Percentiles rank a stretch among this genome's conserved stretches.
phyloP scores from a whole-genome alignment of 1,140 invertebrate genomes.

The Bicyclus anynana region DNA sequence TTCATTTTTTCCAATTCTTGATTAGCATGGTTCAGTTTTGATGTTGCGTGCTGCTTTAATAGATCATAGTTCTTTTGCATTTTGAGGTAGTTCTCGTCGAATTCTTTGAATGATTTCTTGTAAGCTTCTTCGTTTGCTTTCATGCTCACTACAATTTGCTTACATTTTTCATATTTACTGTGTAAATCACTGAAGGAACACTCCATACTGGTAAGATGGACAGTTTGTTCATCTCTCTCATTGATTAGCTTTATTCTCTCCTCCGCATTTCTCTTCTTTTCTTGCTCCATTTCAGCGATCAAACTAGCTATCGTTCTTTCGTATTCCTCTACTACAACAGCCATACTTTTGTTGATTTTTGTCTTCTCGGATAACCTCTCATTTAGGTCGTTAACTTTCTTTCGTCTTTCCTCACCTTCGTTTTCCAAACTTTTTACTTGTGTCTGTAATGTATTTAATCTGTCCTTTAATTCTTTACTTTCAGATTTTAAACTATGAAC shows the following conservation, averaged over 20 bases:
- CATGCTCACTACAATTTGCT: slow-evolving; percentile 65
- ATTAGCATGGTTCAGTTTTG: slow-evolving; percentile 76
- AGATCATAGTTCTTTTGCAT: slow-evolving; percentile 71
- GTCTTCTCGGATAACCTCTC: slow-evolving; percentile 53
- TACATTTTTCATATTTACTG: slow-evolving; percentile 76
- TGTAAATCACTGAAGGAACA: slow-evolving; percentile 88
- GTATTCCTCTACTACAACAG: slow-evolving; percentile 82
- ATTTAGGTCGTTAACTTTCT: slow-evolving; percentile 57
- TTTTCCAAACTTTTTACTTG: slow-evolving; percentile 56
- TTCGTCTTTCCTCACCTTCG: slow-evolving; percentile 49
- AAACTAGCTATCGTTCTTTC: slow-evolving; percentile 83
- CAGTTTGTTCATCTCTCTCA: slow-evolving; percentile 82
- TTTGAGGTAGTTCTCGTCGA: slow-evolving; percentile 64
- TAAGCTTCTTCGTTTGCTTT: slow-evolving; percentile 68
- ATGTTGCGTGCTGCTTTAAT: slow-evolving; percentile 69
- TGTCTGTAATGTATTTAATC: slow-evolving; percentile 49
- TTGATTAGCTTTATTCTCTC: slow-evolving; percentile 59
- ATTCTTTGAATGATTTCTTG: slow-evolving; percentile 59
- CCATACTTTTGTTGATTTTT: slow-evolving; percentile 68
- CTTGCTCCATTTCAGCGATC: slow-evolving; percentile 79
- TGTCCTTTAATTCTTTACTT: slow-evolving; percentile 57
- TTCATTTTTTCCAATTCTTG: slow-evolving; percentile 83
- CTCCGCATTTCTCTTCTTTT: slow-evolving; percentile 68
- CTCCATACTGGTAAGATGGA: slow-evolving; percentile 86
- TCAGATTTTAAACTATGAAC: slow-evolving; percentile 57